phyloP scores from a whole-genome alignment of 2,113 vertebrate species.

The Corydoras sp. region DNA sequence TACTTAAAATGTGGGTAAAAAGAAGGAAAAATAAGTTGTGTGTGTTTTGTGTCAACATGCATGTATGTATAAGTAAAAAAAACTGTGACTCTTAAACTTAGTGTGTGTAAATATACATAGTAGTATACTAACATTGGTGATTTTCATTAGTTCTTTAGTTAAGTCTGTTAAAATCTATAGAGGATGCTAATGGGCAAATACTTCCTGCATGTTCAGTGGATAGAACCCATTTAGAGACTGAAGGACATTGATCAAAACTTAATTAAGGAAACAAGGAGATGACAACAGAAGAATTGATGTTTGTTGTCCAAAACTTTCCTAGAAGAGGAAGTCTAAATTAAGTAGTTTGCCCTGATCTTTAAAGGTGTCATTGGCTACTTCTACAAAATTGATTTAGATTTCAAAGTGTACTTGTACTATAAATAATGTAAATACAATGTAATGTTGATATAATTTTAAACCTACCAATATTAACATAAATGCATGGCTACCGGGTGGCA shows the following conservation, averaged over 20 bases:
- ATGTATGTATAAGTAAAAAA: no score
- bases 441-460: no score
- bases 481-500: no score
- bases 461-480: no score
- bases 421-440: no score
- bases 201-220: constrained; percentile 44
- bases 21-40: constrained; percentile 2
- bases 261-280: constrained; percentile 49
- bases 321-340: constrained; percentile 17
- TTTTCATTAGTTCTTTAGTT: constrained; percentile 35
- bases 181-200: constrained; percentile 50
- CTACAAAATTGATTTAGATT: no score
- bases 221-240: constrained; percentile 44
- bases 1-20: not conserved
- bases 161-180: constrained; percentile 47
- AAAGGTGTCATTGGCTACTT: no score
- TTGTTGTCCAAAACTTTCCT: constrained; percentile 31
- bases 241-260: constrained; percentile 52
- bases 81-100: no score
- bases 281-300: constrained; percentile 13
- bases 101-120: not conserved
- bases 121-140: constrained; percentile 13
- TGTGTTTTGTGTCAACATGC: no score
- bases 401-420: no score
- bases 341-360: no score